Base-by-base conservation (phyloP, 2,888 invertebrate genomes). In the Scaptomyza polygonia region DNA sequence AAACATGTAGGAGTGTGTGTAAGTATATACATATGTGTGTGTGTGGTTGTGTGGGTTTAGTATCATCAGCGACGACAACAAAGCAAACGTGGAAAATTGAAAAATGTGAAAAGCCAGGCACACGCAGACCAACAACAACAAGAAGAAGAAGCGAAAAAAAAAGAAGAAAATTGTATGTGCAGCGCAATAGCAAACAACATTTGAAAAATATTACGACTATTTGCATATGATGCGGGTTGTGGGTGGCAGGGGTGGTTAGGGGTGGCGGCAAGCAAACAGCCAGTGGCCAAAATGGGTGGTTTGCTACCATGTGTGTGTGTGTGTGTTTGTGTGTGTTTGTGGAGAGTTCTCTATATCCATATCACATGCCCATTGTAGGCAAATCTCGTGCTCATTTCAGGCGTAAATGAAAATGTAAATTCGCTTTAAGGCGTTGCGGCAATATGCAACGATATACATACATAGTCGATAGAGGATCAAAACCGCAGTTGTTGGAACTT, bases 141-240 rank as follows among this genome's bases (percentile, higher is more conserved):
- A n/a, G 42, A 45, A 42, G 40, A 49, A 25, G 44, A 30, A 51
- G 44, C 43, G 62, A 53, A 39, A 68, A 0, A 36, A 2, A 2
- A 3, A 2, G 9, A 39, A 16, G 16, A 14, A 77, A 77, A 72
- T n/a, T 58, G 69, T 81, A 77, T 69, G 55, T 70, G 67, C 80
- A 66, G 71, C 62, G 76, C 69, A 63, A 87, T 85, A 77, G 83
- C 77, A 88, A 88, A 83, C 79, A 81, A 83, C 83, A 84, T 84
- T 84, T 84, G 83, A 84, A 88, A 87, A 88, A 83, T 83, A 83
- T 83, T 80, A 80, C 84, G 84, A 86, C 71, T 83, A 83, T 84
- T 84, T 84, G 83, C 83, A 84, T 84, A 87, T 83, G 82, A 83
- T 68, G 63, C 58, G 75, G 55, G 48, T 12, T 39, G 48, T 25